Base-by-base conservation (phyloP, 92 coral and sea anemone species). In the Isaurus tuberculatus region DNA sequence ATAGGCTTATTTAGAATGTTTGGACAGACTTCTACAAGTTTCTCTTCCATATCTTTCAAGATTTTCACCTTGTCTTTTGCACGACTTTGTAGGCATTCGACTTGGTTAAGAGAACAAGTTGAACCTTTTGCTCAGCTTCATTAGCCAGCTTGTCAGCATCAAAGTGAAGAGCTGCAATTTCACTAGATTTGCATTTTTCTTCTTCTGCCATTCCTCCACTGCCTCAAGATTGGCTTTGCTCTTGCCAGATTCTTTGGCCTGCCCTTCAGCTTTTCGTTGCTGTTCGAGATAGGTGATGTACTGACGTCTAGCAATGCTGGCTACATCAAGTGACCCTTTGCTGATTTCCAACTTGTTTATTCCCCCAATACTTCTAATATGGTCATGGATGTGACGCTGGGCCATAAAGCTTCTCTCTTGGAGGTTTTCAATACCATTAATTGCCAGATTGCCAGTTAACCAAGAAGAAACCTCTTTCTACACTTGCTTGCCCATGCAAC, bases 371-470 rank as follows among this genome's bases (percentile, higher is more conserved):
- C 61, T 53, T 37, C 0, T 37, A 37, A 37, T 37, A 37, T 37
- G 0, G 0, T 37, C 43, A 37, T 37, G 43, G 43, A 53, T 53
- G 61, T 53, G 61, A 53, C 1, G 1, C 61, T 53, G 61, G 61
- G 61, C 61, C 61, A 53, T 53, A 53, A 53, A 53, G 61, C 61
- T 53, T 53, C 61, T 53, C 61, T 53, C 61, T 15, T 53, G 61
- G 61, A 53, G 61, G 17, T 53, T 53, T 53, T 53, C 61, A 53
- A 44, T 4, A 37, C 43, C 43, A 37, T 37, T 37, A 37, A 37
- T 37, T 37, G 43, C 43, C 0, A 9, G 8, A 37, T 37, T 37
- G 43, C 43, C 0, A 9, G 8, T 37, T 37, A 37, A 37, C 43
- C 0, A 9, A 37, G 43, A 9, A 37, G 43, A 37, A 0, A 37